phyloP scores from a whole-genome alignment of 2,888 invertebrate genomes.

The Cephonodes hylas region DNA sequence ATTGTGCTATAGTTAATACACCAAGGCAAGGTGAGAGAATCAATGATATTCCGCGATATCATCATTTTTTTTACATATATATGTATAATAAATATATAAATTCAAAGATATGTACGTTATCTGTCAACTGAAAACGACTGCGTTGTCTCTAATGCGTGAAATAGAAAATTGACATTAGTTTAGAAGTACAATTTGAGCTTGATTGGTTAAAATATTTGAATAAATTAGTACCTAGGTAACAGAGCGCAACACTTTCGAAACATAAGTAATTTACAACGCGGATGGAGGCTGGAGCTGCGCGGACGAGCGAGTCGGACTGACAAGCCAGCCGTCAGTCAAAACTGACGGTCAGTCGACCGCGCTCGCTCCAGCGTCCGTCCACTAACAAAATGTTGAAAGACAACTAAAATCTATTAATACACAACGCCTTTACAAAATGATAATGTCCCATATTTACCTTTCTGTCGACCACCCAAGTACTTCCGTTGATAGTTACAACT shows the following conservation, averaged over 20 bases:
- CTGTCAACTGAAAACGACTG: constrained; percentile 14
- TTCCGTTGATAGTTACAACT: constrained; percentile 76
- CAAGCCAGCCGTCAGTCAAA: constrained; percentile 10
- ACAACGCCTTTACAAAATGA: constrained; percentile 63
- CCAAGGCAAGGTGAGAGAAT: constrained; percentile 76
- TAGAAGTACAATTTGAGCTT: constrained; percentile 72
- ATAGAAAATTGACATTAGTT: constrained; percentile 71
- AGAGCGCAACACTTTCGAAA: constrained; percentile 53
- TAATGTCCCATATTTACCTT: constrained; percentile 49
- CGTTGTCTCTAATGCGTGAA: constrained; percentile 34
- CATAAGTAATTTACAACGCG: constrained; percentile 42
- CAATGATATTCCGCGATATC: constrained; percentile 59
- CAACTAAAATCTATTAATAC: constrained; percentile 48
- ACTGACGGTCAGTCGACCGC: constrained; percentile 15
- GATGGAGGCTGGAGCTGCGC: constrained; percentile 25
- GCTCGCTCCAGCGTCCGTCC: constrained; percentile 19
- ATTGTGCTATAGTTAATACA: constrained; percentile 79
- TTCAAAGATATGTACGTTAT: constrained; percentile 76
- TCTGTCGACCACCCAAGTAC: constrained; percentile 66
- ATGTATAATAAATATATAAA: constrained; percentile 66
- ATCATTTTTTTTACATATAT: constrained; percentile 42
- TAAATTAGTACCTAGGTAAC: constrained; percentile 56
- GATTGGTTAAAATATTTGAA: constrained; percentile 32
- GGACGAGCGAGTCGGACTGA: constrained; percentile 23
- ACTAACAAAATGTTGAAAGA: constrained; percentile 44